Conservation (phyloP, 2,113 vertebrate genomes). For the Python bivittatus region DNA sequence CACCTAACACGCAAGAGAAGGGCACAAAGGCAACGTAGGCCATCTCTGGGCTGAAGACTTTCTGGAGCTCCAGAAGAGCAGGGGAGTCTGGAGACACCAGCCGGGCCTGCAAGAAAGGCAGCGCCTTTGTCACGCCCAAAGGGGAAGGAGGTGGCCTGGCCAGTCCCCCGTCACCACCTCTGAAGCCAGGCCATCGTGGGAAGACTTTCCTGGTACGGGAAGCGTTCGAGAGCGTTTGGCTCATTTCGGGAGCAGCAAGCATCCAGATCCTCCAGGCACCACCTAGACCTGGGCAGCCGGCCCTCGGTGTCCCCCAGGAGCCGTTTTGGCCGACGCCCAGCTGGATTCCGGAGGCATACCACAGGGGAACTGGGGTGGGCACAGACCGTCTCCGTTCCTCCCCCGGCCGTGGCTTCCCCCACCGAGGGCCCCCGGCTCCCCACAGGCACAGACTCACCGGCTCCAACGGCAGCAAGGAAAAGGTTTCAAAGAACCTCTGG, state of each 20-base stretch:
- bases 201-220: not conserved
- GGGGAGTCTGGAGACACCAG: slow-evolving; percentile 76
- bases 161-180: not conserved
- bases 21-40: slow-evolving; percentile 92
- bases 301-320: not conserved
- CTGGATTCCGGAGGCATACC: not conserved
- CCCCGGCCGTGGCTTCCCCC: not conserved
- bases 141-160: not conserved
- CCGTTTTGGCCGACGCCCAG: not conserved
- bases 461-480: slow-evolving; percentile 82
- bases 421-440: not conserved
- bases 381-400: not conserved
- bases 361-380: not conserved
- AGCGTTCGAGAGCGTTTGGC: not conserved
- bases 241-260: not conserved
- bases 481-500: slow-evolving; percentile 85
- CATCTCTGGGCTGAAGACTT: slow-evolving; percentile 94
- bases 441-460: not conserved
- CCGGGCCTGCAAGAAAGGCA: slow-evolving; percentile 46
- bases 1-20: slow-evolving; percentile 95
- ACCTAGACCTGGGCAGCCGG: no score
- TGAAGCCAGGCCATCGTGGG: not conserved
- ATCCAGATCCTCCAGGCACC: no score
- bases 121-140: slow-evolving; percentile 33
- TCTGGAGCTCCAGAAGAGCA: slow-evolving; percentile 87